A percentile compares a stretch with the other conserved stretches of the same genome.
Conservation (phyloP, 2,797 vertebrate species). For the Scomberomorus guttatus region DNA sequence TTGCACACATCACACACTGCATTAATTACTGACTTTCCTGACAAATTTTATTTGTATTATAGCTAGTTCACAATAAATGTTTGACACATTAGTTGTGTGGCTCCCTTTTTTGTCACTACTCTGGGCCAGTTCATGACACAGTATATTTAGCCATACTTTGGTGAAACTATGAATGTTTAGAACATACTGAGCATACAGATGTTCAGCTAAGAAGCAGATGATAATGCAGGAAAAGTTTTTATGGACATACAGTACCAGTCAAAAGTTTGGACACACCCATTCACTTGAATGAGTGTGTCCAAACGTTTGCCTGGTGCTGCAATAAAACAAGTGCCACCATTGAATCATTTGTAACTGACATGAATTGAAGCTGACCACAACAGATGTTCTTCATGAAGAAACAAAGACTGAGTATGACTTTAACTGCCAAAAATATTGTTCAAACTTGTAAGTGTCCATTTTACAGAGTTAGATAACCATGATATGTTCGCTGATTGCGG, state of each 20-base stretch:
- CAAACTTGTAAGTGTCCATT: neutral
- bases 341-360: neutral
- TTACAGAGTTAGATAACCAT: neutral
- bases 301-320: no score
- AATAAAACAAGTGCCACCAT: neutral
- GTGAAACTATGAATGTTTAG: neutral
- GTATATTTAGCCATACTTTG: neutral
- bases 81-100: no score
- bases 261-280: no score
- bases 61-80: no score
- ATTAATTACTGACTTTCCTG: neutral
- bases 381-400: neutral
- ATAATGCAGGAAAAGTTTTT: neutral
- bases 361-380: neutral
- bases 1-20: neutral
- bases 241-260: no score
- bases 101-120: no score
- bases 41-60: neutral
- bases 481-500: conserved; percentile 35
- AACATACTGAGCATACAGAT: neutral
- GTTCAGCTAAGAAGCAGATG: no score
- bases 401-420: neutral
- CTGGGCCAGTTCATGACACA: no score
- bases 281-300: no score
- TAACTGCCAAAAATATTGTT: neutral